Conservation (phyloP, 2,113 vertebrate genomes). For the Muscicapa adusta region DNA sequence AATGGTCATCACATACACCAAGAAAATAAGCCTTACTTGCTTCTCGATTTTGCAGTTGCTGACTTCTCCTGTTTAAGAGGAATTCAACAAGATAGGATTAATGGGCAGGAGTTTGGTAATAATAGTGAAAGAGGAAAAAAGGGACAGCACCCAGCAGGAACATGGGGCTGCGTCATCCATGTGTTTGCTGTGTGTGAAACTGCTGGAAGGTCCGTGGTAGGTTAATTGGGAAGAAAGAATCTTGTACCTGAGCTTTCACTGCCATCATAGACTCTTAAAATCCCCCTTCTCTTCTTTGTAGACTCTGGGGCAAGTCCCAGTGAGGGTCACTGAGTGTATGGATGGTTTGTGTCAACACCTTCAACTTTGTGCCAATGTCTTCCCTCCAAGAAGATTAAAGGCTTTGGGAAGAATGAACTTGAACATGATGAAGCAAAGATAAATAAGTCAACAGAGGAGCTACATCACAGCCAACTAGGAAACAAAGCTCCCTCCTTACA, state of each 20-base stretch:
- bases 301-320: neutral
- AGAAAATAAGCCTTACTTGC: neutral
- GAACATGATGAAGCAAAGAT: neutral
- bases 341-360: neutral
- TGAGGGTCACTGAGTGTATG: neutral
- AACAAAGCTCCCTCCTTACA: neutral
- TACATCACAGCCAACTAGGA: neutral
- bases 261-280: neutral
- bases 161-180: accelerated
- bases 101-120: neutral
- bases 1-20: neutral
- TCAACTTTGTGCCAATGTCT: neutral
- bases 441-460: neutral
- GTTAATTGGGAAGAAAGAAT: neutral
- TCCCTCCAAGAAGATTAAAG: neutral
- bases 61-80: neutral
- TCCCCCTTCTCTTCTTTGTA: neutral
- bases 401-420: neutral
- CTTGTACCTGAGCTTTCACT: neutral
- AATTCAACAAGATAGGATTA: neutral
- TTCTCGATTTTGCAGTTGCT: neutral
- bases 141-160: neutral
- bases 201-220: neutral
- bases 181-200: neutral
- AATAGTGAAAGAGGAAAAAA: neutral